Percentiles rank a stretch among this genome's conserved stretches.
Conservation (phyloP, 2,113 vertebrate genomes). For the Regulus satrapa region DNA sequence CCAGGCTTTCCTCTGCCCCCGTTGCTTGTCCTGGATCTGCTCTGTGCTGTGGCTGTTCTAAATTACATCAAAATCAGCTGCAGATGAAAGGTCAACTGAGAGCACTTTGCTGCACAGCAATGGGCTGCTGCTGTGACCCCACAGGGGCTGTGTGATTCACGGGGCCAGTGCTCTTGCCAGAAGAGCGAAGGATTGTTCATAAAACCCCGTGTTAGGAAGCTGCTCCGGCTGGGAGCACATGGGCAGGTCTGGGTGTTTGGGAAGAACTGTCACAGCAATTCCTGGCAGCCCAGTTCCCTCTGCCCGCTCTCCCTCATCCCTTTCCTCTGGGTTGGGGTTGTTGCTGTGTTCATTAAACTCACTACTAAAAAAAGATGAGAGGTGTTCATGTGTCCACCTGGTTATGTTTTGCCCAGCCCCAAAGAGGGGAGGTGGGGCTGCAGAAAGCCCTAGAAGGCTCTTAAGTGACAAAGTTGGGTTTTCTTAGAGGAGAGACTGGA, state of each 20-base stretch:
- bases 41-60: background rate
- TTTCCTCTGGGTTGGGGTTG: background rate
- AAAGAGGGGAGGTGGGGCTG: background rate
- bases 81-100: background rate
- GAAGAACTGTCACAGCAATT: background rate
- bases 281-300: background rate
- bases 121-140: slow-evolving; percentile 6
- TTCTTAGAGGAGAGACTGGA: background rate
- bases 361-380: background rate
- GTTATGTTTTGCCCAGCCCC: background rate
- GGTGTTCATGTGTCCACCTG: background rate
- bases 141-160: background rate
- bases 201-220: background rate
- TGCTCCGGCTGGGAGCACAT: background rate
- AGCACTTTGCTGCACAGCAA: background rate
- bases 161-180: background rate
- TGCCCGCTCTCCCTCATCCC: background rate
- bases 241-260: background rate
- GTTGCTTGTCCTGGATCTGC: background rate
- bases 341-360: background rate
- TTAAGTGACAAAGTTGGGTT: background rate
- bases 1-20: background rate
- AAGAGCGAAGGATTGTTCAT: background rate
- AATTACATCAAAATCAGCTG: background rate
- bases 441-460: background rate